Evolutionary conservation across 2,888 invertebrate species (phyloP).

Genomic region (Tupiocoris notatus): DNA sequence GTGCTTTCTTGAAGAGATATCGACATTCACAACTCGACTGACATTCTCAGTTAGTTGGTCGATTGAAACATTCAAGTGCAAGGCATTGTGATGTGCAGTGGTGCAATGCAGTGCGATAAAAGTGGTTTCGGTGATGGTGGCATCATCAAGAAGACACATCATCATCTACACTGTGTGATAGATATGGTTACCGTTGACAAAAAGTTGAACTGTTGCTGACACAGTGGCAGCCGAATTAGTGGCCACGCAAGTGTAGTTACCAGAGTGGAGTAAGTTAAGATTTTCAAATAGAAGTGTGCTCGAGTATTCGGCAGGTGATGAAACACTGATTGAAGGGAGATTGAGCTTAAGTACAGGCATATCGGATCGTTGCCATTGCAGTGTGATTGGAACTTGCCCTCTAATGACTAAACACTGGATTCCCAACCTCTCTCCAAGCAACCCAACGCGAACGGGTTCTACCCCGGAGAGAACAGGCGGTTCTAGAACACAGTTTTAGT

Average conservation of each 20-base stretch:
- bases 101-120: conserved; percentile 42
- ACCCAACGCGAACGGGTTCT: conserved; percentile 56
- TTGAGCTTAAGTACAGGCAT: conserved; percentile 53
- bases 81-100: conserved; percentile 33
- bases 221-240: conserved; percentile 69
- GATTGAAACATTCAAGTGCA: conserved; percentile 23
- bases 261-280: conserved; percentile 65
- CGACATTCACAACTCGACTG: too few relatives aligned
- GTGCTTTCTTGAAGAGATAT: too few relatives aligned
- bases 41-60: background rate
- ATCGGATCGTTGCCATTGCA: conserved; percentile 61
- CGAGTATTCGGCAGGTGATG: conserved; percentile 46
- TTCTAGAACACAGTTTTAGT: conserved; percentile 53
- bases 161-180: background rate
- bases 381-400: conserved; percentile 60
- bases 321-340: conserved; percentile 42
- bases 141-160: background rate
- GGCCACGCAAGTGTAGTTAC: conserved; percentile 71
- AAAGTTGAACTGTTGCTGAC: conserved; percentile 65
- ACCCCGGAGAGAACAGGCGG: conserved; percentile 59
- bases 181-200: conserved; percentile 64
- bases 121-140: conserved; percentile 1
- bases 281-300: conserved; percentile 67
- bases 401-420: conserved; percentile 58
- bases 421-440: conserved; percentile 56